These are phyloP conservation scores for Phylloscopus whistleri DNA, from an alignment of 2,113 vertebrate species.

Conservation along the genomic window DNA sequence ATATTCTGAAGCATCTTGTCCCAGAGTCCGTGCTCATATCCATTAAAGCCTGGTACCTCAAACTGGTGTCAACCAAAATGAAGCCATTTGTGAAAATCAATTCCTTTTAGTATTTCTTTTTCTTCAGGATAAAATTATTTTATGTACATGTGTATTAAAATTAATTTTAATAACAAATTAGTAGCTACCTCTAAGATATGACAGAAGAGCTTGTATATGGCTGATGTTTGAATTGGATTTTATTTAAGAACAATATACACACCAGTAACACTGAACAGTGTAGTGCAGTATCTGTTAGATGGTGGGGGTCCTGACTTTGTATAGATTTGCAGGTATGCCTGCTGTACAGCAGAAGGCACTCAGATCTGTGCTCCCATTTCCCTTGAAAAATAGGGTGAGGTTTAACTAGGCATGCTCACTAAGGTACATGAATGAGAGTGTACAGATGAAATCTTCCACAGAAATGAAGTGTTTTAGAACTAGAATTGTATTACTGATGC, in stretches of 20 bases:
- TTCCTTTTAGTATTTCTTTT: not conserved
- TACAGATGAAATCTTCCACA: not conserved
- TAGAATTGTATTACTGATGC: not conserved
- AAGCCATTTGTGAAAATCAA: not conserved
- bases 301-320: not conserved
- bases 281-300: not conserved
- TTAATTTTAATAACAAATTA: not conserved
- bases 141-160: not conserved
- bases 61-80: not conserved
- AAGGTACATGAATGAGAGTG: not conserved
- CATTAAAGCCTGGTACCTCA: not conserved
- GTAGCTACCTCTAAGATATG: not conserved
- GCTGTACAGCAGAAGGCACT: not conserved
- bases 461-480: not conserved
- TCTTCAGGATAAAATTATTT: not conserved
- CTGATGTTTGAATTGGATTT: not conserved
- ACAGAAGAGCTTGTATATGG: not conserved
- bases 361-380: not conserved
- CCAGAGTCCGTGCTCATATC: not conserved
- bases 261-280: not conserved
- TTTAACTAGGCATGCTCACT: not conserved
- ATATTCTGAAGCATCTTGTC: not conserved
- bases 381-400: not conserved
- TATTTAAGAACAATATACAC: not conserved
- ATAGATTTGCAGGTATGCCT: not conserved